Percentiles rank a stretch among this genome's conserved stretches.
Conservation (phyloP, 2,797 vertebrate species). For the Adelosebastes latens region DNA sequence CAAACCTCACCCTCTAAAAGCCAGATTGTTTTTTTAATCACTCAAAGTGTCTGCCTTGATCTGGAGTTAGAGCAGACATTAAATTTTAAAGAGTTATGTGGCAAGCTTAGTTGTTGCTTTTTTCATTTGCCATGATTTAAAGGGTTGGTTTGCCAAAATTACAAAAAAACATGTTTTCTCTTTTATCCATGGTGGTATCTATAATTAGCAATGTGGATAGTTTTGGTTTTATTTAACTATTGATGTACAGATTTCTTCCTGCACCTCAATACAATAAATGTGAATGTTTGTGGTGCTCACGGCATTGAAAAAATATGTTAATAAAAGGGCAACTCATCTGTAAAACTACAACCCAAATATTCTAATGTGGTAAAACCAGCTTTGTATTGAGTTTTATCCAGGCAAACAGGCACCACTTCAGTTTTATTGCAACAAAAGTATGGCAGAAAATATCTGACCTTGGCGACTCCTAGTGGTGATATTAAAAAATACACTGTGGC, state of each 20-base stretch:
- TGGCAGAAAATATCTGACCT: background rate
- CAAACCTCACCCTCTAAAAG: conserved; percentile 32
- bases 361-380: background rate
- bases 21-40: conserved; percentile 36
- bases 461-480: conserved; percentile 31
- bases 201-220: background rate
- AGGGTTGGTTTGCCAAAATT: background rate
- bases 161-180: conserved; percentile 3
- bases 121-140: background rate
- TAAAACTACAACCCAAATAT: background rate
- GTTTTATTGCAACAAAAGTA: background rate
- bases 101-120: background rate
- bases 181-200: background rate
- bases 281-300: background rate
- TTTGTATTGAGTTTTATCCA: background rate
- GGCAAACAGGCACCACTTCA: background rate
- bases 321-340: background rate
- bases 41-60: conserved; percentile 3
- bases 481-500: background rate
- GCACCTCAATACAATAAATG: background rate
- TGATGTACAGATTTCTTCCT: background rate
- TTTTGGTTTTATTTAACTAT: background rate
- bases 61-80: background rate
- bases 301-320: background rate
- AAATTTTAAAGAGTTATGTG: background rate